Base-by-base conservation (phyloP, 1,140 invertebrate genomes). In the Scylla paramamosain region DNA sequence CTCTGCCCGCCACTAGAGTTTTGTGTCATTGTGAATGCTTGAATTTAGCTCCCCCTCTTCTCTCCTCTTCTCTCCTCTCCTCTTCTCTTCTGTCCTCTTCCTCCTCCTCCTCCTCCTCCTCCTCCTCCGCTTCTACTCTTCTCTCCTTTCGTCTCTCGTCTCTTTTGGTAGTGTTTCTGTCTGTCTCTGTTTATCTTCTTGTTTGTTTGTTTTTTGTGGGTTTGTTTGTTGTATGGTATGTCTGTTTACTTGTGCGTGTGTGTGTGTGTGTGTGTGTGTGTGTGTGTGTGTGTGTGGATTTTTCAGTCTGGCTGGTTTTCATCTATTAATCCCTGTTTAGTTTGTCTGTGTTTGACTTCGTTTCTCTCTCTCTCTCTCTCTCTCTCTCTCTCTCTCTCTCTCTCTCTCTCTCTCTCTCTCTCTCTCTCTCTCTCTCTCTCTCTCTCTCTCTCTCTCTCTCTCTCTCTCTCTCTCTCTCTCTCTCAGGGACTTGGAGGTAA, bases 361-460 rank as follows among this genome's bases (percentile, higher is more conserved):
- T 59, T 59, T 4, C 31, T 87, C 29, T 87, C 84, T 87, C 29
- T 87, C 84, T 87, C 29, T 86, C 84, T 86, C 20, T 86, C 29
- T 86, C 29, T 86, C 84, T 86, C 20, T 86, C 20, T 86, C 84
- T 87, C 84, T 87, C 29, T 31, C 84, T 87, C 31, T 84, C 83
- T 84, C 16, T 84, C 83, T 84, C 16, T 84, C 83, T 84, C 16
- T 84, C 83, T 84, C 16, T 84, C n/a, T 84, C n/a, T 84, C 83
- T 84, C 16, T 84, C 16, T 84, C 83, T 84, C 16, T 84, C 83
- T 84, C 16, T 20, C 83, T 84, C n/a, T 84, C 83, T 84, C 16
- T 84, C 16, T 20, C 12, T 59, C 16, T 59, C 12, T 59, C 52
- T 59, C 52, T 59, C 12, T 59, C 52, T 59, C 12, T 59, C 52